phyloP scores from a whole-genome alignment of 2,888 invertebrate species.

The Homarus gammarus region DNA sequence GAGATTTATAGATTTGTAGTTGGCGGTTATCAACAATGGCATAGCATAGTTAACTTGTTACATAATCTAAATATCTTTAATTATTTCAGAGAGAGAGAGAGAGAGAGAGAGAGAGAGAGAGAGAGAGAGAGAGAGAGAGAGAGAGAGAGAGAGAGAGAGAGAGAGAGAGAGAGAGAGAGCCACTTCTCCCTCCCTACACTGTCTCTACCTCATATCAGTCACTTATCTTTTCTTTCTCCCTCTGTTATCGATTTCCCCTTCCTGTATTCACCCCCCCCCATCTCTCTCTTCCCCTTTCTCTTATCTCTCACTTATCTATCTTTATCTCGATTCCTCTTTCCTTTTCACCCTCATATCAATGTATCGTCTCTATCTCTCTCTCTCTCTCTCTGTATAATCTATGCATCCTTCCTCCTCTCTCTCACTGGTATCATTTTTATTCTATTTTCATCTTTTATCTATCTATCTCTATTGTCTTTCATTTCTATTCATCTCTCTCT shows the following conservation, averaged over 20 bases:
- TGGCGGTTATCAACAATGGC: too few relatives aligned
- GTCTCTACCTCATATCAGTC: not conserved
- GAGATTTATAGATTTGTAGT: too few relatives aligned
- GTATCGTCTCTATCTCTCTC: not conserved
- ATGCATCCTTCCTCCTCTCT: not conserved
- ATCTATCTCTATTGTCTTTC: not conserved
- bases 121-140: not conserved
- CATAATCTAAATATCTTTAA: too few relatives aligned
- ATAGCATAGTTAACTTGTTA: too few relatives aligned
- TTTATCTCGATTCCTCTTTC: not conserved
- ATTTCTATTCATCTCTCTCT: not conserved
- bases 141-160: not conserved
- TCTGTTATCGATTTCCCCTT: not conserved
- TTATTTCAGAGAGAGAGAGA: too few relatives aligned
- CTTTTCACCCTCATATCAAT: too few relatives aligned
- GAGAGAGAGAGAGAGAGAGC: not conserved
- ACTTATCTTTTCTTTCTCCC: not conserved
- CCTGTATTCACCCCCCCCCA: not conserved
- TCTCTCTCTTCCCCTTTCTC: not conserved
- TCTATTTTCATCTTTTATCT: not conserved
- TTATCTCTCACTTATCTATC: not conserved
- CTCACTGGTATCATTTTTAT: not conserved
- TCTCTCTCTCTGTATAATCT: constrained; percentile 9
- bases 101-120: constrained; percentile 6
- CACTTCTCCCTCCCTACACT: not conserved